Conservation (phyloP, 2,888 invertebrate species). For the Mantis religiosa region DNA sequence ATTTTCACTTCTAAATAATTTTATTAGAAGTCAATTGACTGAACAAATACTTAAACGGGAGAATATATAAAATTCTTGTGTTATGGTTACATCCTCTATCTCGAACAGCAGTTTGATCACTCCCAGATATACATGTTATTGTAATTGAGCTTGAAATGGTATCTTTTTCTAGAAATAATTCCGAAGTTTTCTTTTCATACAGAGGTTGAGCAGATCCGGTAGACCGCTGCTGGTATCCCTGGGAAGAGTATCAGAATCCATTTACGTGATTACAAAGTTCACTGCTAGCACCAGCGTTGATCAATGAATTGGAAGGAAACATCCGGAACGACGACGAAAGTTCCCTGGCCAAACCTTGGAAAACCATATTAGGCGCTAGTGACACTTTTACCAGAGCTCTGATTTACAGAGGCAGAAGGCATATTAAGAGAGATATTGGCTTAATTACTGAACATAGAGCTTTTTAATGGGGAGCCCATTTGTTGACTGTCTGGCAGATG, state of each 20-base stretch:
- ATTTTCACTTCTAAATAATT: no score
- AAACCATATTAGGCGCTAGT: background rate
- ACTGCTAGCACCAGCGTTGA: no score
- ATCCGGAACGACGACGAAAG: background rate
- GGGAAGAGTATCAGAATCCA: background rate
- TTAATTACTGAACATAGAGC: background rate
- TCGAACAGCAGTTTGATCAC: no score
- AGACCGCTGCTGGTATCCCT: background rate
- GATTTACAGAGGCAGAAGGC: background rate
- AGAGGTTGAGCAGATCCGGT: background rate
- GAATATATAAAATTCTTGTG: no score
- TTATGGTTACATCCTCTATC: no score
- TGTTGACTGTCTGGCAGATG: background rate
- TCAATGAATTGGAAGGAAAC: background rate
- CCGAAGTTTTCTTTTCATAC: background rate
- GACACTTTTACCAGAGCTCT: background rate
- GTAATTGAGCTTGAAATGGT: background rate
- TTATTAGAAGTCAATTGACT: no score
- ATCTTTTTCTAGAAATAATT: background rate
- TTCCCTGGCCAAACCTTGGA: background rate
- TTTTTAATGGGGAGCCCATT: background rate
- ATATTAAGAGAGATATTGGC: background rate
- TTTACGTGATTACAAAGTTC: background rate
- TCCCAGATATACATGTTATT: no score
- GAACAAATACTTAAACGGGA: no score